A percentile compares a stretch with the other conserved stretches of the same genome.
Conservation (phyloP, 2,113 vertebrate species). For the Mirounga angustirostris region DNA sequence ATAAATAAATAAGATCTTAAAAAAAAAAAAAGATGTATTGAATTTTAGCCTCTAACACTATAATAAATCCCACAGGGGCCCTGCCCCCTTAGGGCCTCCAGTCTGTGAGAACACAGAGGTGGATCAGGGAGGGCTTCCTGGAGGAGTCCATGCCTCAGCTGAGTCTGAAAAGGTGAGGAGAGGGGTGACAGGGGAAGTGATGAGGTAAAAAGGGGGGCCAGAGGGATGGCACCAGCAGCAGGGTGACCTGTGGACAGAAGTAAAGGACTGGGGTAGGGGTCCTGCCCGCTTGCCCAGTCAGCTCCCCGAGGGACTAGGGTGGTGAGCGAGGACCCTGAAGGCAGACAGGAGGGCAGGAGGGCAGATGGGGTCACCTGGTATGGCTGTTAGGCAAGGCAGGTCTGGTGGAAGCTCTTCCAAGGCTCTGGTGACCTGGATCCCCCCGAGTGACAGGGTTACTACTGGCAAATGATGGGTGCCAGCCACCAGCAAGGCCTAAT, state of each 20-base stretch:
- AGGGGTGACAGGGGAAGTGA: not conserved
- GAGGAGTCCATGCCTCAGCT: not conserved
- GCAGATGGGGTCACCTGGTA: not conserved
- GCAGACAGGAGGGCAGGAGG: not conserved
- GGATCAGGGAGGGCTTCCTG: slow-evolving; percentile 3
- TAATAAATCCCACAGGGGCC: not conserved
- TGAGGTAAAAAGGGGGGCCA: not conserved
- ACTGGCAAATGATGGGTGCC: not conserved
- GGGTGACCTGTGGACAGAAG: not conserved
- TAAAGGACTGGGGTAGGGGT: not conserved
- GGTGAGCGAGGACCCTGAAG: not conserved
- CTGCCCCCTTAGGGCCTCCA: not conserved
- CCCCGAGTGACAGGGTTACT: not conserved
- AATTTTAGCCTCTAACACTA: not conserved
- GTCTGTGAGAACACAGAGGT: slow-evolving; percentile 61
- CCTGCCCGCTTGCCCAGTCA: not conserved
- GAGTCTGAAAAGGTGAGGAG: not conserved
- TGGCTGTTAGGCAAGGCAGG: not conserved
- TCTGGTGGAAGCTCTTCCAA: not conserved
- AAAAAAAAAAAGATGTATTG: not conserved
- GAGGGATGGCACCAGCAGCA: not conserved
- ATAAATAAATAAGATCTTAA: too few species aligned
- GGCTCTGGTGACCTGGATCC: not conserved
- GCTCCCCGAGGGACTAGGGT: not conserved
- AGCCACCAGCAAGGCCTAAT: not conserved